Base-by-base conservation (phyloP, 2,888 invertebrate species). In the Leucophenga montana region DNA sequence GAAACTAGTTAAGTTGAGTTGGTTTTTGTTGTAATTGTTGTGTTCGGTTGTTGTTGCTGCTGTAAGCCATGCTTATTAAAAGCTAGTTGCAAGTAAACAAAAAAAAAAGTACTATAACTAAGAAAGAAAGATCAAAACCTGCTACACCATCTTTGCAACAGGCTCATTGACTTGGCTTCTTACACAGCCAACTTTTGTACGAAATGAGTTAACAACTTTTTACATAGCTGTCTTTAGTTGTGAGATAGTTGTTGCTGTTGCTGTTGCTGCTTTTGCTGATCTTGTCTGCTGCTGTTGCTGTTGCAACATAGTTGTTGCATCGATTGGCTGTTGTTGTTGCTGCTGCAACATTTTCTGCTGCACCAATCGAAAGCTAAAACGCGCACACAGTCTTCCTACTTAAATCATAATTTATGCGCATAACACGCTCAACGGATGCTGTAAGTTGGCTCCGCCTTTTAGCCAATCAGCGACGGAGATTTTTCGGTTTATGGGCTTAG, bases 361-460 rank as follows among this genome's bases (percentile, higher is more conserved):
- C 85, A 82, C 84, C 86, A 85, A 85, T 85, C 86, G 85, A 80
- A 85, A 73, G 81, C 72, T 85, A 79, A 71, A 27, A 27, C 27
- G 27, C 74, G 73, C 74, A 75, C 73, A 75, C 75, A 73, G 74
- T 72, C 73, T 56, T 53, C 44, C 80, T 78, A 83, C 82, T 77
- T 78, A 82, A 80, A 77, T 85, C 83, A 83, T 83, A 83, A 83
- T 85, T 85, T 83, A 83, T 85, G 85, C 83, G 77, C 76, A 73
- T 80, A 82, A 83, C 84, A 78, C 54, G 79, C 72, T 76, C 68
- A 33, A 27, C 46, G 27, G 67, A 61, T 61, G 67, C 67, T 61
- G 67, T 73, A 61, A 65, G 68, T 59, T 75, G 77, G 78, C 82
- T 84, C 82, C 82, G 84, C 82, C 82, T 84, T 76, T 80, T 78